Evolutionary conservation across 2,888 invertebrate species (phyloP).

Genomic region (Drosophila engyochracea): DNA sequence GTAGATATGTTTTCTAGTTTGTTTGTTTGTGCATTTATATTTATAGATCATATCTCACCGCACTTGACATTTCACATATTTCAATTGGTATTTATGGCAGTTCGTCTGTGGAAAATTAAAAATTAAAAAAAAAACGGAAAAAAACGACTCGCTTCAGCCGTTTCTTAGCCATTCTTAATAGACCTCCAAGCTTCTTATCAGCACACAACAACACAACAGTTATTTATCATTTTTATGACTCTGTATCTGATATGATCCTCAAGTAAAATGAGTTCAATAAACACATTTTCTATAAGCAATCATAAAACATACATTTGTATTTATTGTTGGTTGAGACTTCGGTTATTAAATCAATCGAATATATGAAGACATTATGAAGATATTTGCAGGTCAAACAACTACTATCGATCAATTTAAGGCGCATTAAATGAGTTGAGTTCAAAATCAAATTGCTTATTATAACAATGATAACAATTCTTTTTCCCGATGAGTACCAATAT

Average conservation of each 20-base stretch:
- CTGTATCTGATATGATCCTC: constrained; percentile 17
- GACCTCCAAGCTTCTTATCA: constrained; percentile 23
- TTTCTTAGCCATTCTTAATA: constrained; percentile 3
- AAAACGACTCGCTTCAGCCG: not conserved
- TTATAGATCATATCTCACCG: constrained; percentile 33
- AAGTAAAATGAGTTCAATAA: constrained; percentile 47
- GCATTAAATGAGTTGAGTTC: not conserved
- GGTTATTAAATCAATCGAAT: constrained; percentile 16
- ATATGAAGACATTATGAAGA: not conserved
- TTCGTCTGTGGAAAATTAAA: not conserved
- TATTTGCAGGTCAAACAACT: not conserved
- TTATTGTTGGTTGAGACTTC: not conserved
- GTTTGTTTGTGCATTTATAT: constrained; percentile 1
- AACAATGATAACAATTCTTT: not conserved
- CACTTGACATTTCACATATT: constrained; percentile 35
- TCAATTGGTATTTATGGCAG: constrained; percentile 33
- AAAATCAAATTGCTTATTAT: not conserved
- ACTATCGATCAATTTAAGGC: not conserved
- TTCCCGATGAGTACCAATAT: not conserved
- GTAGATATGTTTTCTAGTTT: not conserved
- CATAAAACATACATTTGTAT: constrained; percentile 18
- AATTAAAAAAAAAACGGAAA: not conserved
- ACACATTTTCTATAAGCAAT: constrained; percentile 34
- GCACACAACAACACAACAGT: not conserved
- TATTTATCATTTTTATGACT: constrained; percentile 27